Conservation (phyloP, 53 echinoderm and acorn worm genomes). For the Echinometra lucunter region DNA sequence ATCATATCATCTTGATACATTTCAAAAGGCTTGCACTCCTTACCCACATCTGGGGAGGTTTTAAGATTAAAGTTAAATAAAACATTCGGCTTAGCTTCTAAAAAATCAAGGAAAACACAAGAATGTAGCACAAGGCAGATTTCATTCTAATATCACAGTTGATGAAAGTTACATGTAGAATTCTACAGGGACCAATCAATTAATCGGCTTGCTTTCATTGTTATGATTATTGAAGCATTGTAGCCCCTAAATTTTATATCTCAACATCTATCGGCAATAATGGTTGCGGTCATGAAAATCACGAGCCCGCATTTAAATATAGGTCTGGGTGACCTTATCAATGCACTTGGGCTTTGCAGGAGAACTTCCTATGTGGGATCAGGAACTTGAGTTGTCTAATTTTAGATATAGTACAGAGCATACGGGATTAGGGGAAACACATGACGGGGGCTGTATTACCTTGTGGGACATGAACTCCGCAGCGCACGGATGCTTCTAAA, state of each 20-base stretch:
- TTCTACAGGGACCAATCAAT: neutral
- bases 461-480: neutral
- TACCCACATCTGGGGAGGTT: no score
- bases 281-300: conserved; percentile 38
- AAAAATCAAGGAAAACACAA: no score
- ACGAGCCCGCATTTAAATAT: conserved; percentile 44
- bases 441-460: conserved; percentile 54
- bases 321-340: conserved; percentile 58
- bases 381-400: conserved; percentile 35
- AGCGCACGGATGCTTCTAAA: conserved; percentile 13
- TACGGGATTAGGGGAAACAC: conserved; percentile 50
- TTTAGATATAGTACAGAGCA: neutral
- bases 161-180: neutral
- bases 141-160: neutral
- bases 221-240: neutral
- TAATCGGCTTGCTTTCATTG: neutral
- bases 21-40: no score
- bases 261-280: conserved; percentile 13
- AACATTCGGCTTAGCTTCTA: no score
- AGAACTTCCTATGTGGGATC: neutral
- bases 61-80: no score
- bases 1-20: no score
- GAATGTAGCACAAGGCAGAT: neutral
- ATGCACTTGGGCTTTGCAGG: neutral
- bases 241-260: neutral